These are phyloP conservation scores for Protosalanx chinensis DNA, from an alignment of 2,797 vertebrate species.

Conservation along the genomic window DNA sequence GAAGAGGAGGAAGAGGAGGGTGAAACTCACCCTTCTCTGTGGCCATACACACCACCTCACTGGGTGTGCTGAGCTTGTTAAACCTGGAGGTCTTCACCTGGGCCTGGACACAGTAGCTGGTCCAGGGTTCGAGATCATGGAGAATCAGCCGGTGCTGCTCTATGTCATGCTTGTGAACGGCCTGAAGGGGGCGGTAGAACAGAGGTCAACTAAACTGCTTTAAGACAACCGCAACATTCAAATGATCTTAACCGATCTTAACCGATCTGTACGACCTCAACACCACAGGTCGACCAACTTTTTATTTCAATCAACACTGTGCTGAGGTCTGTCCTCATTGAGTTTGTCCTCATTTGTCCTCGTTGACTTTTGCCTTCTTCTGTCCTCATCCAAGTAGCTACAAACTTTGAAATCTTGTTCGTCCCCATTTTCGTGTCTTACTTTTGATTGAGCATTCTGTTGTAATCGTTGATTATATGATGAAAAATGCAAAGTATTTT, in stretches of 20 bases:
- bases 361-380: too few relatives aligned
- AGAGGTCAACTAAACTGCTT: background rate
- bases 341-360: too few relatives aligned
- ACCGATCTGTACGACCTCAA: too few relatives aligned
- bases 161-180: accelerated
- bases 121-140: slow-evolving; percentile 38
- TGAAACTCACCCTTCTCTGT: slow-evolving; percentile 31
- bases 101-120: slow-evolving; percentile 64
- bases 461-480: background rate
- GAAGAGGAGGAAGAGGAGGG: background rate
- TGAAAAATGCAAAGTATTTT: background rate
- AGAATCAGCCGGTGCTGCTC: slow-evolving; percentile 49
- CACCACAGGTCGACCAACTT: too few relatives aligned
- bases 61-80: slow-evolving; percentile 29
- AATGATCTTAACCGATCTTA: background rate
- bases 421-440: too few relatives aligned
- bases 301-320: too few relatives aligned
- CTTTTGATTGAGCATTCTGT: too few relatives aligned
- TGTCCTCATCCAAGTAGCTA: too few relatives aligned
- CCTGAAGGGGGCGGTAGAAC: slow-evolving; percentile 34
- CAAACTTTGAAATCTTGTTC: too few relatives aligned
- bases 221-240: background rate
- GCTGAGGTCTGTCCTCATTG: too few relatives aligned
- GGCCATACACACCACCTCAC: slow-evolving; percentile 45
- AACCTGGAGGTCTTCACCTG: slow-evolving; percentile 13